phyloP scores from a whole-genome alignment of 2,797 vertebrate genomes.

The Podarcis lilfordi region DNA sequence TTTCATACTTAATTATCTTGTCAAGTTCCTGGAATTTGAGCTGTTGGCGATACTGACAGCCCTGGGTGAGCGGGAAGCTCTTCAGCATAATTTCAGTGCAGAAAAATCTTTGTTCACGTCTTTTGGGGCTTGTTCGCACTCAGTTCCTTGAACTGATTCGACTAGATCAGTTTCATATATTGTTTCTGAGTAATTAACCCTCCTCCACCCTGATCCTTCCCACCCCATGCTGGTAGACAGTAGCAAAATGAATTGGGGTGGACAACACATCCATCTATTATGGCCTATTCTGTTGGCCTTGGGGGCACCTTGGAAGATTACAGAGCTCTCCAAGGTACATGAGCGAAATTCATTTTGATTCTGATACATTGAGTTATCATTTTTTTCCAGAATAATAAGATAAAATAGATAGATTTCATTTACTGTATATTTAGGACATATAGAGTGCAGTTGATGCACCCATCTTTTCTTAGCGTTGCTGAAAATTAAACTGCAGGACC shows the following conservation, averaged over 20 bases:
- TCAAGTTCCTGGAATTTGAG: conserved; percentile 64
- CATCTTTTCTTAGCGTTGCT: neutral
- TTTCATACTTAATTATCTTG: conserved; percentile 78
- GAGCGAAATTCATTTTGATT: neutral
- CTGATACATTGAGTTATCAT: neutral
- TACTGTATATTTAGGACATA: neutral
- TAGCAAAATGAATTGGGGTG: neutral
- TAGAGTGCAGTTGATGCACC: neutral
- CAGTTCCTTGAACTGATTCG: neutral
- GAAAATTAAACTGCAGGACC: neutral
- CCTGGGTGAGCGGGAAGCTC: neutral
- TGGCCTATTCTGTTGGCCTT: neutral
- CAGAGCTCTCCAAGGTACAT: neutral
- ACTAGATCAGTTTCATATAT: neutral
- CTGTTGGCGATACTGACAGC: conserved; percentile 62
- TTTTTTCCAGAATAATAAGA: neutral
- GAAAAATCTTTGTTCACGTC: conserved; percentile 37
- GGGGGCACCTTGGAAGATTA: neutral
- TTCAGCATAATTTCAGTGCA: conserved; percentile 61
- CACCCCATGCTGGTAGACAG: neutral
- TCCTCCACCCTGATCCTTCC: neutral
- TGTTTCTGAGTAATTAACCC: neutral
- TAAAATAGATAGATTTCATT: neutral
- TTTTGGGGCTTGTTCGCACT: neutral
- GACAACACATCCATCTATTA: neutral